These are phyloP conservation scores for Phymastichus coffea DNA, from an alignment of 1,140 invertebrate genomes.

Conservation along the genomic window DNA sequence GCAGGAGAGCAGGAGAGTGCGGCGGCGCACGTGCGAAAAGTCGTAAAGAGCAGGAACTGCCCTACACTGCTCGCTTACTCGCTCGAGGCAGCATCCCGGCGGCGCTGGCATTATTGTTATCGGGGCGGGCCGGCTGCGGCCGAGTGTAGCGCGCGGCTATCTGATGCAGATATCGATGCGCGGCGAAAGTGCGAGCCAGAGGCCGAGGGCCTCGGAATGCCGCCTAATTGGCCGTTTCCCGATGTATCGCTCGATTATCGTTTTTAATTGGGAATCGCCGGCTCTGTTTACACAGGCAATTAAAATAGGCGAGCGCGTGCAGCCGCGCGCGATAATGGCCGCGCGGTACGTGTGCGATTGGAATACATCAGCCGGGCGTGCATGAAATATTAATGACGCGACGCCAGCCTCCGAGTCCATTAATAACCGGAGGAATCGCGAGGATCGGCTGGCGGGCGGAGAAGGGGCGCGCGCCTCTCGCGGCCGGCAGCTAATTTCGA, in stretches of 20 bases:
- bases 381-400: slow-evolving; percentile 11
- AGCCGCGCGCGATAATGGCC: no score
- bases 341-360: no score
- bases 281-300: no score
- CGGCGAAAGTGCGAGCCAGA: slow-evolving; percentile 46
- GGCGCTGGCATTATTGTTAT: slow-evolving; percentile 8
- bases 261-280: background rate
- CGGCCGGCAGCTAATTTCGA: no score
- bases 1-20: no score
- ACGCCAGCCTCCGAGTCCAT: no score
- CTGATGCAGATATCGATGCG: slow-evolving; percentile 41
- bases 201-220: slow-evolving; percentile 43
- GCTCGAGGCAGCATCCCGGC: no score
- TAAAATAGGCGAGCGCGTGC: no score
- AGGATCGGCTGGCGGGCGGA: no score
- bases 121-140: slow-evolving; percentile 25
- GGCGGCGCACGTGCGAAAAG: background rate
- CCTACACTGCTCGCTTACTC: background rate
- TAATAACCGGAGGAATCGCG: no score
- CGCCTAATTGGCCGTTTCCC: slow-evolving; percentile 45
- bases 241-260: slow-evolving; percentile 3
- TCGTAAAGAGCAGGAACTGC: background rate
- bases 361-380: no score
- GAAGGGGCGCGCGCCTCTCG: no score
- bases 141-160: slow-evolving; percentile 38